These are phyloP conservation scores for Hydropsyche betteni DNA, from an alignment of 2,888 invertebrate genomes.

Conservation along the genomic window DNA sequence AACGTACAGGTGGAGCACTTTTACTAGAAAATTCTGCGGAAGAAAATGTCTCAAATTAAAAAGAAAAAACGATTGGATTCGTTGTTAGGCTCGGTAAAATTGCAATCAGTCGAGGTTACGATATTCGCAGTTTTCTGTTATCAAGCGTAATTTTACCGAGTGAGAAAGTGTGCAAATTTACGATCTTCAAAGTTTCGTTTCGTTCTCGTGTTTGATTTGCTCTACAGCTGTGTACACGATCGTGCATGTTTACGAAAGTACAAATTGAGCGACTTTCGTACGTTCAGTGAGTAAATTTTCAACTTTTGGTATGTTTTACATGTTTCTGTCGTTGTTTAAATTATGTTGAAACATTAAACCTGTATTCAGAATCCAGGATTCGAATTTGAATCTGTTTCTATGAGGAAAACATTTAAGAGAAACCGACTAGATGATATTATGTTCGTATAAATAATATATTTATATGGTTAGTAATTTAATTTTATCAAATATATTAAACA, in stretches of 20 bases:
- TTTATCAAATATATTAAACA: too few species aligned
- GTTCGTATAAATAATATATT: too few species aligned
- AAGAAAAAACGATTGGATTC: not conserved
- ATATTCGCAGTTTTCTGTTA: not conserved
- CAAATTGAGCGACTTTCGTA: slow-evolving; percentile 9
- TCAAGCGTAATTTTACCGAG: not conserved
- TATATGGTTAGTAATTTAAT: too few species aligned
- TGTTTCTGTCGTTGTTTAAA: too few species aligned
- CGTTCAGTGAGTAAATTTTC: not conserved
- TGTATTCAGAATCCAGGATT: too few species aligned
- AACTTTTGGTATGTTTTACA: too few species aligned
- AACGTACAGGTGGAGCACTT: slow-evolving; percentile 25
- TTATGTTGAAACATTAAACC: too few species aligned
- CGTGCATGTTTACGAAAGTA: not conserved
- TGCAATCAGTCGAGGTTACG: not conserved
- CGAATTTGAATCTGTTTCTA: too few species aligned
- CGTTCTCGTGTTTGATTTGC: not conserved
- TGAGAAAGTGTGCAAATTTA: slow-evolving; percentile 4
- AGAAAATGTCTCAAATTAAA: not conserved
- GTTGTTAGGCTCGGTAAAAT: slow-evolving; percentile 6
- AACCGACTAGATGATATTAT: too few species aligned
- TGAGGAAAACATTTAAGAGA: too few species aligned
- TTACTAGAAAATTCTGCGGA: slow-evolving; percentile 31
- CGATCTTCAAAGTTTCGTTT: not conserved
- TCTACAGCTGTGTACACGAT: slow-evolving; percentile 3